Base-by-base conservation (phyloP, 2,888 invertebrate genomes). In the Cerceris ruficornis region DNA sequence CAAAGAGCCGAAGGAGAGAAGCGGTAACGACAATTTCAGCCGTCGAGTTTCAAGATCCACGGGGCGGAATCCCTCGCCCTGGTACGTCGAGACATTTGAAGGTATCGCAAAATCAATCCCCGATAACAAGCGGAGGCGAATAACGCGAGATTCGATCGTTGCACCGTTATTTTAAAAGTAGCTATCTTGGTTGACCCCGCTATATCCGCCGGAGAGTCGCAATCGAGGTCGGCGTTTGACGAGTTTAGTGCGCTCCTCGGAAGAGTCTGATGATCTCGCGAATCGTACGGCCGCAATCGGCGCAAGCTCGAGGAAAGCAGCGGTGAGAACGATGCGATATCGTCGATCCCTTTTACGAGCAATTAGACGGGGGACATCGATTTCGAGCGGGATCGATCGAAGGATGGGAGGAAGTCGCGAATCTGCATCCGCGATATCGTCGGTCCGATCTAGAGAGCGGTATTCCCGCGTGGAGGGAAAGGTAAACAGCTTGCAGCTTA, bases 401-500 rank as follows among this genome's bases (percentile, higher is more conserved):
- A 66, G 54, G 50, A 17, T 46, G n/a, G n/a, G n/a, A n/a, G 77
- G 77, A 82, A 66, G 75, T 69, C 84, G 67, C 71, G 77, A 70
- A 72, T 74, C 68, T 79, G 65, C 74, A 76, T 82, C 70, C 69
- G 52, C 49, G 41, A 49, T 60, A 72, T 81, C 75, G 80, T 80
- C 78, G 67, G 55, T 79, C 81, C 70, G 76, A 81, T 77, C 75
- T 70, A 65, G 60, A 69, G 75, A 59, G 28, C 14, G 58, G 61
- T 58, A 58, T 58, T 60, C 46, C 11, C 14, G 49, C 11, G 59
- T 49, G 11, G 42, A 42, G 15, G 50, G 55, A 15, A 74, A 59
- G 54, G 69, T 46, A 76, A 81, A 82, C 80, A 84, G 62, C 79
- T 85, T 81, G 82, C 81, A 84, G 75, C 49, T 54, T 81, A 75